phyloP scores from a whole-genome alignment of 1,140 invertebrate genomes.

The Nixonia krombeini region DNA sequence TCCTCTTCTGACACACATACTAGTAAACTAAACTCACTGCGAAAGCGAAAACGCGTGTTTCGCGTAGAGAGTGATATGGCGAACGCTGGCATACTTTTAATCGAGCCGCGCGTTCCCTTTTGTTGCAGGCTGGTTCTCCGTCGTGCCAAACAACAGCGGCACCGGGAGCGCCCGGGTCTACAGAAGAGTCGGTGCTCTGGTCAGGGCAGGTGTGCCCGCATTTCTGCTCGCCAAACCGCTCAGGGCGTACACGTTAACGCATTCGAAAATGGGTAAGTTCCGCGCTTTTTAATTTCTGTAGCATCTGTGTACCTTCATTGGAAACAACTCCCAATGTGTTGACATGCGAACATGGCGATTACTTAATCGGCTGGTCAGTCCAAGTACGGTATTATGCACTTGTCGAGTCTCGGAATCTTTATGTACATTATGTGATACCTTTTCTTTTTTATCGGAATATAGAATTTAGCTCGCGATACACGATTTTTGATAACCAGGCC shows the following conservation, averaged over 20 bases:
- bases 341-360: too few species aligned
- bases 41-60: conserved; percentile 36
- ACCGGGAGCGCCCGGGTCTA: conserved; percentile 67
- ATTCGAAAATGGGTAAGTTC: conserved; percentile 68
- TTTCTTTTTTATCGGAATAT: too few species aligned
- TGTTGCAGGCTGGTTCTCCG: conserved; percentile 70
- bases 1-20: conserved; percentile 22
- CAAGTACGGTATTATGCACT: too few species aligned
- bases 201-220: conserved; percentile 65
- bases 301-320: too few species aligned
- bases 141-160: conserved; percentile 67
- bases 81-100: neutral
- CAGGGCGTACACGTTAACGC: conserved; percentile 65
- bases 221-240: conserved; percentile 66
- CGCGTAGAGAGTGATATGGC: neutral
- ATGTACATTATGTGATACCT: too few species aligned
- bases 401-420: too few species aligned
- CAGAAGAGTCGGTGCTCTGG: conserved; percentile 64
- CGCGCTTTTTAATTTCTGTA: too few species aligned
- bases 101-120: conserved; percentile 14
- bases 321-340: too few species aligned
- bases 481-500: too few species aligned
- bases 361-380: too few species aligned
- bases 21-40: conserved; percentile 8
- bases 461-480: too few species aligned